Evolutionary conservation across 1,140 invertebrate genomes (phyloP).

Genomic region (Lysiphlebus fabarum): DNA sequence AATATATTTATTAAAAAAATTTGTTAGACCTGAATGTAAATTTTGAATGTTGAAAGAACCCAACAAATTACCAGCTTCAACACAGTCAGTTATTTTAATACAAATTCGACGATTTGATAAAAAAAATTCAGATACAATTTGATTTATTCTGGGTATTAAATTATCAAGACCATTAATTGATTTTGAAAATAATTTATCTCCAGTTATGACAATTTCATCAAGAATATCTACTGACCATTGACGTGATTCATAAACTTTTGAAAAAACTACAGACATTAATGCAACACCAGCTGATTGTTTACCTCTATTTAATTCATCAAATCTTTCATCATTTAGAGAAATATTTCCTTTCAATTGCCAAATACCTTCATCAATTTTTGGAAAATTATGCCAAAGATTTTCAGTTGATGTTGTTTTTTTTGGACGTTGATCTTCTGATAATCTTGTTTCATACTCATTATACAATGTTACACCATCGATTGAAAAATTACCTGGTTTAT

Average conservation of each 20-base stretch:
- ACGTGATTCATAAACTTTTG: slow-evolving; percentile 41
- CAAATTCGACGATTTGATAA: slow-evolving; percentile 40
- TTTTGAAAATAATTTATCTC: slow-evolving; percentile 42
- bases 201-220: slow-evolving; percentile 40
- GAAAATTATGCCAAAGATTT: slow-evolving; percentile 39
- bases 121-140: slow-evolving; percentile 45
- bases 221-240: slow-evolving; percentile 37
- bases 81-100: slow-evolving; percentile 42
- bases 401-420: slow-evolving; percentile 30
- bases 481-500: slow-evolving; percentile 26
- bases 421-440: slow-evolving; percentile 27
- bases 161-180: slow-evolving; percentile 30
- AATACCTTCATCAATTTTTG: slow-evolving; percentile 33
- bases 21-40: slow-evolving; percentile 32
- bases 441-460: slow-evolving; percentile 33
- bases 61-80: slow-evolving; percentile 37
- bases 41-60: slow-evolving; percentile 29
- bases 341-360: slow-evolving; percentile 38
- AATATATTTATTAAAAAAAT: slow-evolving; percentile 35
- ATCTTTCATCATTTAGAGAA: slow-evolving; percentile 28
- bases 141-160: slow-evolving; percentile 28
- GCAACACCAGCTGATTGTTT: slow-evolving; percentile 39
- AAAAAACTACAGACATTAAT: slow-evolving; percentile 41
- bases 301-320: slow-evolving; percentile 29
- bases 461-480: slow-evolving; percentile 38